Percentiles rank a stretch among this genome's conserved stretches.
phyloP scores from a whole-genome alignment of 1,140 invertebrate species.

The Macrocentrus cingulum region DNA sequence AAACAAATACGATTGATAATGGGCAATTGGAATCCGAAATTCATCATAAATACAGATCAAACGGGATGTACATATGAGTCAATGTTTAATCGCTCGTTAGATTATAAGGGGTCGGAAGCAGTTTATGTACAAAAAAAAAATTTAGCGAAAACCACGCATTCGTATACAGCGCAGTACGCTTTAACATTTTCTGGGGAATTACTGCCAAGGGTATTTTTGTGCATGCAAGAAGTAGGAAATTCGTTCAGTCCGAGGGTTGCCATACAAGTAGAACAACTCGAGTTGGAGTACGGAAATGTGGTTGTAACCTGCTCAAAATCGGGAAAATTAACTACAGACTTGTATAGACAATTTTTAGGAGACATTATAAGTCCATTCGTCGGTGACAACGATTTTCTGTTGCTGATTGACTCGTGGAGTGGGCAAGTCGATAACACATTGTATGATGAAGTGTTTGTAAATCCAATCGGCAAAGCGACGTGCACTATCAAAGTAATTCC shows the following conservation, averaged over 20 bases:
- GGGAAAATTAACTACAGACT: slow-evolving; percentile 21
- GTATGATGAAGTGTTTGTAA: slow-evolving; percentile 32
- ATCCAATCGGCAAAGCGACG: slow-evolving; percentile 18
- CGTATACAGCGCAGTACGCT: slow-evolving; percentile 33
- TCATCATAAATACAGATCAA: slow-evolving; percentile 26
- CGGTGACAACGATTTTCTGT: slow-evolving; percentile 26
- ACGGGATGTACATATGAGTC: slow-evolving; percentile 31
- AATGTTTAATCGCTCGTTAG: slow-evolving; percentile 19
- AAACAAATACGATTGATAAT: slow-evolving; percentile 11
- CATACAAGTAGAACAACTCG: slow-evolving; percentile 22
- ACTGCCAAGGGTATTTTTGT: slow-evolving; percentile 24
- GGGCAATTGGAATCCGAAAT: slow-evolving; percentile 15
- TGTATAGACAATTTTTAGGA: slow-evolving; percentile 25
- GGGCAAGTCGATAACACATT: slow-evolving; percentile 27
- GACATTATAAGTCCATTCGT: slow-evolving; percentile 24
- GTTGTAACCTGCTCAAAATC: slow-evolving; percentile 26
- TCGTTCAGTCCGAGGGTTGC: slow-evolving; percentile 23
- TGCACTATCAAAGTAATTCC: slow-evolving; percentile 33
- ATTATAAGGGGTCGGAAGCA: slow-evolving; percentile 24
- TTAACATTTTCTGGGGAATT: slow-evolving; percentile 29
- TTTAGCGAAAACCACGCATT: slow-evolving; percentile 32
- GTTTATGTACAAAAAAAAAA: slow-evolving; percentile 22
- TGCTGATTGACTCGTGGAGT: slow-evolving; percentile 33
- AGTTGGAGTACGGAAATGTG: slow-evolving; percentile 21
- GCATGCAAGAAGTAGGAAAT: slow-evolving; percentile 25